Percentiles rank a stretch among this genome's conserved stretches.
These are phyloP conservation scores for Chunga burmeisteri DNA, from an alignment of 2,113 vertebrate species.

Conservation along the genomic window DNA sequence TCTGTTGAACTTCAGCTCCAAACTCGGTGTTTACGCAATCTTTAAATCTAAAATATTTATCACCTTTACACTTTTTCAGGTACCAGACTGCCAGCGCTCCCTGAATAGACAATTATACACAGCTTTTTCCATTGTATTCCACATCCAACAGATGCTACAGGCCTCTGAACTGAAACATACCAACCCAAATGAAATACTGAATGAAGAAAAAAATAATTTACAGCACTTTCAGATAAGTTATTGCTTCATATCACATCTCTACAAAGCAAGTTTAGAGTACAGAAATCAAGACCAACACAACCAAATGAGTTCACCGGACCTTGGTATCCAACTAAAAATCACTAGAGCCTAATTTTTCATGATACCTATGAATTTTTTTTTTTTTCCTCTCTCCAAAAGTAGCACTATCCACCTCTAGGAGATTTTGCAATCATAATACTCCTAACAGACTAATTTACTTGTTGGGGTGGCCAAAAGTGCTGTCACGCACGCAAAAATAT, in stretches of 20 bases:
- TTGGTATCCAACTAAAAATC: background rate
- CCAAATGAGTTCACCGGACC: background rate
- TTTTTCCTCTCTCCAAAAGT: background rate
- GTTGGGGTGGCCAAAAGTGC: background rate
- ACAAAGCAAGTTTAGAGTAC: background rate
- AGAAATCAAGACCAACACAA: background rate
- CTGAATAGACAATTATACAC: background rate
- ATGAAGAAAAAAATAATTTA: background rate
- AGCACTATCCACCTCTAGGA: background rate
- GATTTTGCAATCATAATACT: background rate
- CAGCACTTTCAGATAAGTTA: background rate
- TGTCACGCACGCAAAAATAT: background rate
- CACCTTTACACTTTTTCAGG: background rate
- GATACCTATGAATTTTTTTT: background rate
- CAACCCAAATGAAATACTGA: background rate
- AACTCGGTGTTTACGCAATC: background rate
- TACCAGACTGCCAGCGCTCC: background rate
- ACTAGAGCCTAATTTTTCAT: background rate
- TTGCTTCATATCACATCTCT: background rate
- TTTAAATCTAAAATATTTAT: background rate
- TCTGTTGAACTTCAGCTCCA: background rate
- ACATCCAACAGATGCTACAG: fast-evolving
- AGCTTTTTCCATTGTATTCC: background rate
- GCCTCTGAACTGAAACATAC: background rate
- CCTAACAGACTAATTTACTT: background rate